Conservation (phyloP, 2,113 vertebrate species). For the Ranitomeya imitator region DNA sequence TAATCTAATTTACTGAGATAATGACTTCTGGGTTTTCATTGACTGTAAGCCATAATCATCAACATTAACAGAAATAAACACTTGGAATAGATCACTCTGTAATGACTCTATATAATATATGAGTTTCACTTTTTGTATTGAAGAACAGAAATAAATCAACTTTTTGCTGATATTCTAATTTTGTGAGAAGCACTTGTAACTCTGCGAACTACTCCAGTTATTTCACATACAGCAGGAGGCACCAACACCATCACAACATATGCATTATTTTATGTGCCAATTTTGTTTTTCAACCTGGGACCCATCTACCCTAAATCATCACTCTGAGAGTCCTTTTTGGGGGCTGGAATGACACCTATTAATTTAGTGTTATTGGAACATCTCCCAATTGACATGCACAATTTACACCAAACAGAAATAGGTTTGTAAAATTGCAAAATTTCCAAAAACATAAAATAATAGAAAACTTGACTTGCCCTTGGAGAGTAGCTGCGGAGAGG, state of each 20-base stretch:
- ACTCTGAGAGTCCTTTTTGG: neutral
- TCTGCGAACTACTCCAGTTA: neutral
- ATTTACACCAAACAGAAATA: neutral
- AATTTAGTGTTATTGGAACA: neutral
- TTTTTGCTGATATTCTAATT: too few species aligned
- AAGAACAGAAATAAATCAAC: too few species aligned
- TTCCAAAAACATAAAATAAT: neutral
- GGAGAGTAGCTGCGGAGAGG: neutral
- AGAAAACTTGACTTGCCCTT: constrained; percentile 19
- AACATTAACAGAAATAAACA: too few species aligned
- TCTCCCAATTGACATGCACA: neutral
- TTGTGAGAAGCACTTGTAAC: too few species aligned
- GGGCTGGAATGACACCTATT: neutral
- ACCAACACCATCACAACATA: neutral
- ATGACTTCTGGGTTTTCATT: too few species aligned
- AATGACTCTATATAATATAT: too few species aligned
- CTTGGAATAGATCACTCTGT: too few species aligned
- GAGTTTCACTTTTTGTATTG: too few species aligned
- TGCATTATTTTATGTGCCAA: neutral
- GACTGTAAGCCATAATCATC: too few species aligned
- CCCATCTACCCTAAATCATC: neutral
- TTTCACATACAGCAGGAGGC: neutral
- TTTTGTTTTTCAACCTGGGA: neutral
- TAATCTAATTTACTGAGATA: too few species aligned
- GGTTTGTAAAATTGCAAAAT: neutral